A percentile compares a stretch with the other conserved stretches of the same genome.
Conservation (phyloP, 2,113 vertebrate genomes). For the Ploceus nigricollis region DNA sequence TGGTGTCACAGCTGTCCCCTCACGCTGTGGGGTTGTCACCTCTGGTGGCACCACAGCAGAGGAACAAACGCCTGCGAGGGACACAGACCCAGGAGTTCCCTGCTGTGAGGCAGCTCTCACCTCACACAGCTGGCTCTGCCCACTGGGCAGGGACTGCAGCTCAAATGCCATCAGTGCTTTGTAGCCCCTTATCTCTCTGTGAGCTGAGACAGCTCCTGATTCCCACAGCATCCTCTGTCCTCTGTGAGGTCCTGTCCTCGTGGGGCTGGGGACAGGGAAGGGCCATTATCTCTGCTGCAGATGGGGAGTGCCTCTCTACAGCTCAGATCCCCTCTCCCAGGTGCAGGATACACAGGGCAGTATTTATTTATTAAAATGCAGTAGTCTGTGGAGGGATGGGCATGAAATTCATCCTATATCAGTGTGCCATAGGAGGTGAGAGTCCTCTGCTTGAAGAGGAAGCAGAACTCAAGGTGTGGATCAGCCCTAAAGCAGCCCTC, state of each 20-base stretch:
- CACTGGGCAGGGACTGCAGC: neutral
- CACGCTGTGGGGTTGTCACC: fast-evolving
- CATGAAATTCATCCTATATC: neutral
- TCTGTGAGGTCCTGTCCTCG: neutral
- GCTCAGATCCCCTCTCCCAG: neutral
- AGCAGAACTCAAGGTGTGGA: neutral
- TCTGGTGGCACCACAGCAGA: neutral
- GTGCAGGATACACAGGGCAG: neutral
- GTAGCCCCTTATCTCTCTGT: neutral
- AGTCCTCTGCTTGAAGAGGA: neutral
- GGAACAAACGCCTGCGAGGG: neutral
- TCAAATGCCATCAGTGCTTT: neutral
- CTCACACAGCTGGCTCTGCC: neutral
- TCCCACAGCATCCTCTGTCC: neutral
- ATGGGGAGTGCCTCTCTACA: fast-evolving
- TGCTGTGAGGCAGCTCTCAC: neutral
- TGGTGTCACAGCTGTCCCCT: neutral
- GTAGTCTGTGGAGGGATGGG: neutral
- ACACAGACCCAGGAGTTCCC: neutral
- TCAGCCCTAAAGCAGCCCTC: neutral
- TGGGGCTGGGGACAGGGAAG: neutral
- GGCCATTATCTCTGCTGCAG: neutral
- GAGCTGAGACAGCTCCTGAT: neutral
- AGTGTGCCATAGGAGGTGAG: neutral
- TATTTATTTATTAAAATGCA: neutral